Evolutionary conservation across 2,888 invertebrate genomes (phyloP), one percentile per base, ranked within the genome.

Genomic region (Lycocerus yunnanus): DNA sequence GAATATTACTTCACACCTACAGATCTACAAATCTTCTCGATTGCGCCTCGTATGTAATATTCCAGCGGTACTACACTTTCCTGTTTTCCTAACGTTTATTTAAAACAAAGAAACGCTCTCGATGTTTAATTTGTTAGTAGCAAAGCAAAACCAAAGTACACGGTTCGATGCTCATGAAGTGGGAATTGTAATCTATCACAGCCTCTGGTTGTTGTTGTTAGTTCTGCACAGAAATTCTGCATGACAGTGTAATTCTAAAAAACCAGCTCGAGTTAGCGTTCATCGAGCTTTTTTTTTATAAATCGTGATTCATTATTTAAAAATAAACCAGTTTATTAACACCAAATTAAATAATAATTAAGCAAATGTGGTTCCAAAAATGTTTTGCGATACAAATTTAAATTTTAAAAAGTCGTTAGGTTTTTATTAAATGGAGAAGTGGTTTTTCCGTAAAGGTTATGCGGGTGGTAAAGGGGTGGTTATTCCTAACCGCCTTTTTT

Each of bases 111-210:
- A 63, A 63, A 63, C n/a, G 20, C 16, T 63, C n/a, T 43, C 43
- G 16, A 61, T 60, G 61, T 74, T 71, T 63, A 74, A 68, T 71
- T 71, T 74, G 65, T 68, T 70, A 27, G 69, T 70, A 27, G 69
- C 71, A 76, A 71, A 76, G 21, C 68, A 65, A 66, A 73, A 73
- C 68, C 80, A 82, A 81, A 81, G 79, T 81, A 79, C 79, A 84
- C 83, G 85, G 84, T 85, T 82, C 82, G 84, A 81, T 84, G 84
- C 80, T 77, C 82, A 82, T 81, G 79, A 82, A 81, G 84, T 84
- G 84, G 84, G 83, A 85, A 84, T 84, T 82, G 76, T 68, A 82
- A 82, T 80, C 82, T 81, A 82, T 82, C 81, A 80, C 81, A 81
- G 79, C 81, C 80, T 84, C 82, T 82, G 80, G 80, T 80, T 73